Evolutionary conservation across 2,888 invertebrate species (phyloP), one percentile per base, ranked within the genome.

Genomic region (Pediacus dermestoides): DNA sequence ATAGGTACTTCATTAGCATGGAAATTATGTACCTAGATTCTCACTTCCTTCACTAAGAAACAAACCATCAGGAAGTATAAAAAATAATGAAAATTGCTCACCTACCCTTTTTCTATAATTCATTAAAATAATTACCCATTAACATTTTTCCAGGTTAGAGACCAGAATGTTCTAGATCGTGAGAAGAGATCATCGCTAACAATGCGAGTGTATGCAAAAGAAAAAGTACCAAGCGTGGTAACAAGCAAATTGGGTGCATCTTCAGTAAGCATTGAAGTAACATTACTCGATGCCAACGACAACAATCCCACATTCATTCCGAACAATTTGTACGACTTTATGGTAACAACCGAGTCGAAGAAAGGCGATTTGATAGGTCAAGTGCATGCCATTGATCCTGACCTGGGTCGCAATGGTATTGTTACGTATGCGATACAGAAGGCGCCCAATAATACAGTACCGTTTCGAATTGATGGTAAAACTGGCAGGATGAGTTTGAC

Each of bases 241-340:
- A 67, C 72, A 0, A 79, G 75, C 10, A 73, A 70, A 42, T 56
- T 69, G 28, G 65, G 63, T 1, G 63, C 67, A 9, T 76, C 77
- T 27, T 74, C 73, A 13, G 89, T 88, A 0, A 78, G 78, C 23
- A 85, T 91, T 0, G 88, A 88, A 70, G 85, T 93, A 1, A 84
- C 85, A 0, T 67, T 93, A 14, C 71, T 88, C 0, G 93, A 94
- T 62, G 88, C 92, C 9, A 94, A 94, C 61, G 93, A 94, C 62
- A 92, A 93, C 57, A 88, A 87, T 53, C 93, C 94, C 1, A 80
- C 81, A 14, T 93, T 92, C 59, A 76, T 87, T 13, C 86, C 88
- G 2, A 85, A 81, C 37, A 90, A 90, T 65, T 72, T 90, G 3
- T 91, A 90, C 55, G 85, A 88, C 58, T 87, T 91, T 56, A 77